These are phyloP conservation scores for Phainopepla nitens DNA, from an alignment of 2,113 vertebrate species.

Conservation along the genomic window DNA sequence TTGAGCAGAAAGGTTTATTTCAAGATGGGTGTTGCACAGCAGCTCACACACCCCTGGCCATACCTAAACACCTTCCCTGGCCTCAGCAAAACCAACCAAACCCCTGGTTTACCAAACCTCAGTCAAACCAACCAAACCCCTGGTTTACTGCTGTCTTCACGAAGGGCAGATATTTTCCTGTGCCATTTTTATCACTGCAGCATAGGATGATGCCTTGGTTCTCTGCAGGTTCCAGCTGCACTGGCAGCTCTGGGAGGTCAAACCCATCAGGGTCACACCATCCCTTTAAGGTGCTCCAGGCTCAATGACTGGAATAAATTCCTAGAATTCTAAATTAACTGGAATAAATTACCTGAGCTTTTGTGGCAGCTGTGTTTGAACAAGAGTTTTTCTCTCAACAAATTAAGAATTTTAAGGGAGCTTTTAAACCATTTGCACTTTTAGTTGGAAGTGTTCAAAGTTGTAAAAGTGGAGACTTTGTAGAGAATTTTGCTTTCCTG, in stretches of 20 bases:
- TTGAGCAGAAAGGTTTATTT: neutral
- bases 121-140: neutral
- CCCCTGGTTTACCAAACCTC: neutral
- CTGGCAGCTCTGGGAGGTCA: neutral
- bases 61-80: neutral
- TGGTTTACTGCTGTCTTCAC: neutral
- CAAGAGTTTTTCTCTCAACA: neutral
- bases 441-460: neutral
- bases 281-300: neutral
- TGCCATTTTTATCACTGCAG: neutral
- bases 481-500: neutral
- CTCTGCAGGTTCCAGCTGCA: neutral
- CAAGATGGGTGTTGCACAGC: neutral
- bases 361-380: neutral
- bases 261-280: neutral
- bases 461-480: neutral
- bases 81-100: neutral
- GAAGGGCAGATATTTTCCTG: neutral
- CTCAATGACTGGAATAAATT: neutral
- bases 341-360: neutral
- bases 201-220: neutral
- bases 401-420: neutral
- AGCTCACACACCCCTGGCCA: neutral
- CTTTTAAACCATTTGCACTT: neutral
- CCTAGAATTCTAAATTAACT: neutral